Percentiles rank a stretch among this genome's conserved stretches.
phyloP scores from a whole-genome alignment of 1,140 invertebrate species.

The Whitmania pigra region DNA sequence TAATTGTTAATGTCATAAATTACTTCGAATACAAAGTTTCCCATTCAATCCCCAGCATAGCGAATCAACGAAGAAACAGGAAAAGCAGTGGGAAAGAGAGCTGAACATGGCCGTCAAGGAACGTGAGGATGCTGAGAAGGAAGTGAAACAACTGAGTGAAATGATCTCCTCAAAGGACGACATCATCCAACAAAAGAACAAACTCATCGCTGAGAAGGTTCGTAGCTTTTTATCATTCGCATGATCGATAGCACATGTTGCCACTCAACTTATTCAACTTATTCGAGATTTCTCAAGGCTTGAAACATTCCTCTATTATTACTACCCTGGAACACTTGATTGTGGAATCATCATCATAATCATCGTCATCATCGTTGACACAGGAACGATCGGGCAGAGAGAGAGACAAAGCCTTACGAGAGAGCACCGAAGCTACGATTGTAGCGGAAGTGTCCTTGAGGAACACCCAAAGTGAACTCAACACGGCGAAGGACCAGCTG shows the following conservation, averaged over 20 bases:
- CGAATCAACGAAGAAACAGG: slow-evolving; percentile 10
- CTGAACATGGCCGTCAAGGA: slow-evolving; percentile 5
- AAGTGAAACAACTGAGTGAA: slow-evolving; percentile 22
- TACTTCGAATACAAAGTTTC: background rate
- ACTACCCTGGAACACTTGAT: too few species aligned
- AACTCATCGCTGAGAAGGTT: slow-evolving; percentile 19
- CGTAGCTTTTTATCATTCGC: background rate
- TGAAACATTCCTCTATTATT: too few species aligned
- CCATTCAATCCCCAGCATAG: background rate
- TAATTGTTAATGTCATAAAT: too few species aligned
- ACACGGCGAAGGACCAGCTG: background rate
- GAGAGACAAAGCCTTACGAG: background rate
- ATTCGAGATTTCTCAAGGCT: too few species aligned
- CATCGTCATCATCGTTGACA: too few species aligned
- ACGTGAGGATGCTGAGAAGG: slow-evolving; percentile 15
- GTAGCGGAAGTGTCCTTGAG: background rate
- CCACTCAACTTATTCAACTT: too few species aligned
- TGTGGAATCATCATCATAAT: too few species aligned
- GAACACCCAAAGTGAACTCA: background rate
- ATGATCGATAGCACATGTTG: too few species aligned
- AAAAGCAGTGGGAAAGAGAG: slow-evolving; percentile 19
- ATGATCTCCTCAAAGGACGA: slow-evolving; percentile 19
- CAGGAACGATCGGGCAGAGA: background rate
- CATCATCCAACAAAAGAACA: slow-evolving; percentile 21
- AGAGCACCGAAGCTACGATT: slow-evolving; percentile 4